Percentiles rank a stretch among this genome's conserved stretches.
These are phyloP conservation scores for Boulengeromyrus knoepffleri DNA, from an alignment of 2,113 vertebrate genomes.

Conservation along the genomic window DNA sequence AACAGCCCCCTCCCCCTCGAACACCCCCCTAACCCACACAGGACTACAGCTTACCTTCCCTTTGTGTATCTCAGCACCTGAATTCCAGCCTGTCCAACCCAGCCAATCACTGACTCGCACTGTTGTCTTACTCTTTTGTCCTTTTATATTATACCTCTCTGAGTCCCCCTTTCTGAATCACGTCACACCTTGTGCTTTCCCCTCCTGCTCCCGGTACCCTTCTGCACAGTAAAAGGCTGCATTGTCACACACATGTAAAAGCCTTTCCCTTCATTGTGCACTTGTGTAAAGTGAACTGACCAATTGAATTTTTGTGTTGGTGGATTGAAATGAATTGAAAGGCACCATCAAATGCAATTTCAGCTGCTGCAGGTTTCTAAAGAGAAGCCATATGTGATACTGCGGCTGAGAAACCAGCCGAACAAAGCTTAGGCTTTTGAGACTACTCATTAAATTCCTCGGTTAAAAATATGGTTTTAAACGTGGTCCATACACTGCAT, in stretches of 20 bases:
- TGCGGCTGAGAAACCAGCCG: neutral
- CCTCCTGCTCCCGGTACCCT: neutral
- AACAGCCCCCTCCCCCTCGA: too few relatives aligned
- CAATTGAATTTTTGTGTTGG: neutral
- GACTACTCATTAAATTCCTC: neutral
- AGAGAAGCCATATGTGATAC: neutral
- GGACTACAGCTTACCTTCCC: neutral
- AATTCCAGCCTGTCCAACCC: neutral
- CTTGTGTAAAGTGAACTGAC: neutral
- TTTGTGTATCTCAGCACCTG: neutral
- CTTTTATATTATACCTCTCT: neutral
- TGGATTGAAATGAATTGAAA: neutral
- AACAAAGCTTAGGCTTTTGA: neutral
- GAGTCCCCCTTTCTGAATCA: neutral
- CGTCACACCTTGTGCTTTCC: neutral
- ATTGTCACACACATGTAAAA: neutral
- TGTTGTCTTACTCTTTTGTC: neutral
- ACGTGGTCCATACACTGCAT: neutral
- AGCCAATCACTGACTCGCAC: neutral
- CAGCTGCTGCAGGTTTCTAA: neutral
- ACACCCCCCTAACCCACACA: neutral
- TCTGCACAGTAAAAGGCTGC: neutral
- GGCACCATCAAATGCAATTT: neutral
- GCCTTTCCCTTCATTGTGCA: too few relatives aligned
- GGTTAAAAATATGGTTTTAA: neutral